Percentiles rank a stretch among this genome's conserved stretches.
These are phyloP conservation scores for Pantherophis guttatus DNA, from an alignment of 2,113 vertebrate species.

Conservation along the genomic window DNA sequence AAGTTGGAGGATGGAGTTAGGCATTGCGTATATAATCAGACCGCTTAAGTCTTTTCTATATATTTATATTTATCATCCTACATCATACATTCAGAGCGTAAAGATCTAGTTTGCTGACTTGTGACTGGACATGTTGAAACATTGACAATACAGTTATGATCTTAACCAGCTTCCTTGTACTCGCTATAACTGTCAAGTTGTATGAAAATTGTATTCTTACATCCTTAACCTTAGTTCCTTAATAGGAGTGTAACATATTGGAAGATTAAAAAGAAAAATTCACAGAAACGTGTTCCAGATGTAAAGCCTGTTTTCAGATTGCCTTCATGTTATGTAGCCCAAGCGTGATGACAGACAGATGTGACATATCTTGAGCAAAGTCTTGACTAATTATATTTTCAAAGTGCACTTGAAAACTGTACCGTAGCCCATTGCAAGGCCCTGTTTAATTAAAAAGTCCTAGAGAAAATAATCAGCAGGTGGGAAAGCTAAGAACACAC, in stretches of 20 bases:
- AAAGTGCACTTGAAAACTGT: conserved; percentile 38
- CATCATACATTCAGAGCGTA: background rate
- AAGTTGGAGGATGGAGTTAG: background rate
- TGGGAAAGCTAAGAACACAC: conserved; percentile 10
- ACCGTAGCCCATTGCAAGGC: conserved; percentile 40
- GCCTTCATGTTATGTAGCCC: background rate
- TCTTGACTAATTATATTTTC: conserved; percentile 32
- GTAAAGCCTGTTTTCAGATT: background rate
- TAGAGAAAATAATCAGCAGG: conserved; percentile 12
- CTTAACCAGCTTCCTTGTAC: background rate
- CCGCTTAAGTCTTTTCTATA: background rate
- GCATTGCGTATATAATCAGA: background rate
- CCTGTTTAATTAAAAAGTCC: conserved; percentile 40
- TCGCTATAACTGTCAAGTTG: background rate
- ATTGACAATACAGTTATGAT: background rate
- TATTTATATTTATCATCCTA: background rate
- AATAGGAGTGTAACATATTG: background rate
- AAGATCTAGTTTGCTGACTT: background rate
- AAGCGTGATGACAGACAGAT: background rate
- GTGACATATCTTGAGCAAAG: conserved; percentile 12
- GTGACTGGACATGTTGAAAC: background rate
- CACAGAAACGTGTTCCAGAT: background rate
- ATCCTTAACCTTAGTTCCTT: background rate
- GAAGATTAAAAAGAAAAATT: background rate
- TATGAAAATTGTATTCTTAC: background rate